These are phyloP conservation scores for Otolemur garnettii DNA, from an alignment of 2,113 vertebrate species.

Conservation along the genomic window DNA sequence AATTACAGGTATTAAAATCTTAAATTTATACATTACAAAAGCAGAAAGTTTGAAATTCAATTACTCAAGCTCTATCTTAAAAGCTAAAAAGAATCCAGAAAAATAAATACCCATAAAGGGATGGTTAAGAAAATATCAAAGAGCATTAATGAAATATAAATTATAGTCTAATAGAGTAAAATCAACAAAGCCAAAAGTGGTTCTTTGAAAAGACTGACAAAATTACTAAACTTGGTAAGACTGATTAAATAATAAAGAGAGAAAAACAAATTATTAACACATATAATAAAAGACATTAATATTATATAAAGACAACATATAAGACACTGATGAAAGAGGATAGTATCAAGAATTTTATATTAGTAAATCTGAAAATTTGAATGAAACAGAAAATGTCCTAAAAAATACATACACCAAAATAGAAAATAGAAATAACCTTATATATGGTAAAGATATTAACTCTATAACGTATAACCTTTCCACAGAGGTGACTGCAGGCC, in stretches of 20 bases:
- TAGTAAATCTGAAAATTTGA: constrained; percentile 19
- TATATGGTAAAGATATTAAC: neutral
- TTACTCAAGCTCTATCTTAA: neutral
- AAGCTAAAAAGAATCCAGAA: neutral
- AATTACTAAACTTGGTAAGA: neutral
- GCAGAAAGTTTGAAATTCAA: constrained; percentile 2
- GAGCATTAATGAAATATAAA: neutral
- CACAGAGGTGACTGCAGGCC: neutral
- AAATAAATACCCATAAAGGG: neutral
- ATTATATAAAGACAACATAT: neutral
- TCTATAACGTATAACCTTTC: neutral
- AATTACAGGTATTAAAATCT: neutral
- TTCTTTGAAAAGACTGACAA: constrained; percentile 12
- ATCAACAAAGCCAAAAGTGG: neutral
- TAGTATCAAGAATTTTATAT: neutral
- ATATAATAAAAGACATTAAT: neutral
- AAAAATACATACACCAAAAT: neutral
- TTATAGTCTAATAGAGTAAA: neutral
- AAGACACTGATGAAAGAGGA: neutral
- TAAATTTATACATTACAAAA: neutral
- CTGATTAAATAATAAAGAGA: neutral
- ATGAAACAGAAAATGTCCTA: neutral
- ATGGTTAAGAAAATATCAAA: neutral
- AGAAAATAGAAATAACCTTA: constrained; percentile 5
- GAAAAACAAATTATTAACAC: neutral